phyloP scores from a whole-genome alignment of 2,113 vertebrate species.

The Mobula birostris region DNA sequence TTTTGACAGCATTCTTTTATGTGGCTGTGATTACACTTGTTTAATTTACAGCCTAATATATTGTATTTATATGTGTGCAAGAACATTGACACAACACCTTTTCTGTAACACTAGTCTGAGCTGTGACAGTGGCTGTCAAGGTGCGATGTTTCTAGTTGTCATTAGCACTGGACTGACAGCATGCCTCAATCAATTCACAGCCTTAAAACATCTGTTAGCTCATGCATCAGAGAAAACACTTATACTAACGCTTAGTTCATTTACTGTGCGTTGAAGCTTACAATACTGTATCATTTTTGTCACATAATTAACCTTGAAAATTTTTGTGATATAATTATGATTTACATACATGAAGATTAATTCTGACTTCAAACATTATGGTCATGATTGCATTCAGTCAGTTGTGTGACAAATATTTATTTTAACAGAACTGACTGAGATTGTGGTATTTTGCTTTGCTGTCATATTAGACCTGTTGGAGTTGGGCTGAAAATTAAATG shows the following conservation, averaged over 20 bases:
- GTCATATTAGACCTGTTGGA: not conserved
- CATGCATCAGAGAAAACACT: conserved; percentile 39
- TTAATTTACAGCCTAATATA: conserved; percentile 46
- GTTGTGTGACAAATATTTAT: conserved; percentile 36
- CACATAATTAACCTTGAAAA: conserved; percentile 42
- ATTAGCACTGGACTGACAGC: conserved; percentile 48
- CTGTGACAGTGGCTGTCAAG: conserved; percentile 44
- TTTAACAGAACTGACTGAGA: conserved; percentile 22
- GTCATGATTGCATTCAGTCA: conserved; percentile 32
- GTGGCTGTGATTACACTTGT: conserved; percentile 43
- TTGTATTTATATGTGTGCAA: conserved; percentile 43
- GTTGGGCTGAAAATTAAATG: not conserved
- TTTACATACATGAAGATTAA: conserved; percentile 37
- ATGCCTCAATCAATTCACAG: conserved; percentile 48
- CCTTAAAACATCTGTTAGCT: conserved; percentile 46
- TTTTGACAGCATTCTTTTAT: conserved; percentile 41
- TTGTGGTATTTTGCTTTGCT: not conserved
- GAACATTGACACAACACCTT: conserved; percentile 48
- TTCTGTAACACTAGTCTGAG: conserved; percentile 39
- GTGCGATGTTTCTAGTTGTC: conserved; percentile 47
- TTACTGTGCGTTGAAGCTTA: conserved; percentile 32
- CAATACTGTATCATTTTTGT: conserved; percentile 41
- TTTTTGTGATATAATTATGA: conserved; percentile 37
- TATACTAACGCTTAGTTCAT: conserved; percentile 39
- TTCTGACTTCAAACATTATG: conserved; percentile 36